Percentiles rank a stretch among this genome's conserved stretches.
Conservation (phyloP, 2,113 vertebrate genomes). For the Vidua chalybeata region DNA sequence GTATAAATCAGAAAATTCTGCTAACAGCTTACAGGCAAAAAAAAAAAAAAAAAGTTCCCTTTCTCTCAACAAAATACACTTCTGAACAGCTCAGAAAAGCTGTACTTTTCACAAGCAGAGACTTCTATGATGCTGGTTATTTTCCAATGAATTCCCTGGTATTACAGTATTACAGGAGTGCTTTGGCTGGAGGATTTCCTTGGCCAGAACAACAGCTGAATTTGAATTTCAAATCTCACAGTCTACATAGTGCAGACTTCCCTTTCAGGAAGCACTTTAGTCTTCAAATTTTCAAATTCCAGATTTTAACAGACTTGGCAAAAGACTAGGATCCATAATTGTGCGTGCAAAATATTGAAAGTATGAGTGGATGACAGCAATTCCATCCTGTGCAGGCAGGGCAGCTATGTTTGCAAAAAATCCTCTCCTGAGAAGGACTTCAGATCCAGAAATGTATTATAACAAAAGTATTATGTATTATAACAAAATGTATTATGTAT, state of each 20-base stretch:
- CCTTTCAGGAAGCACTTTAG: not conserved
- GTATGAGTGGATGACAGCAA: not conserved
- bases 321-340: not conserved
- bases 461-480: not conserved
- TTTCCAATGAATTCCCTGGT: not conserved
- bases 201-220: not conserved
- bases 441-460: not conserved
- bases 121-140: not conserved
- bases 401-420: not conserved
- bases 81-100: not conserved
- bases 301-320: not conserved
- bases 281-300: not conserved
- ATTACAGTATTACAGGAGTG: not conserved
- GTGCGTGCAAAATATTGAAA: not conserved
- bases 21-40: not conserved
- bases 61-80: not conserved
- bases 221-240: not conserved
- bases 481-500: too few species aligned
- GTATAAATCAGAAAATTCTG: not conserved
- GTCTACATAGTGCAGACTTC: not conserved
- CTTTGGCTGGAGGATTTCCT: not conserved
- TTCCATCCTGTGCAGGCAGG: fast-evolving
- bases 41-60: not conserved
- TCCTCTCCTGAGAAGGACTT: not conserved
- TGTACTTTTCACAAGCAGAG: not conserved